Base-by-base conservation (phyloP, 2,888 invertebrate genomes). In the Uropetala carovei region DNA sequence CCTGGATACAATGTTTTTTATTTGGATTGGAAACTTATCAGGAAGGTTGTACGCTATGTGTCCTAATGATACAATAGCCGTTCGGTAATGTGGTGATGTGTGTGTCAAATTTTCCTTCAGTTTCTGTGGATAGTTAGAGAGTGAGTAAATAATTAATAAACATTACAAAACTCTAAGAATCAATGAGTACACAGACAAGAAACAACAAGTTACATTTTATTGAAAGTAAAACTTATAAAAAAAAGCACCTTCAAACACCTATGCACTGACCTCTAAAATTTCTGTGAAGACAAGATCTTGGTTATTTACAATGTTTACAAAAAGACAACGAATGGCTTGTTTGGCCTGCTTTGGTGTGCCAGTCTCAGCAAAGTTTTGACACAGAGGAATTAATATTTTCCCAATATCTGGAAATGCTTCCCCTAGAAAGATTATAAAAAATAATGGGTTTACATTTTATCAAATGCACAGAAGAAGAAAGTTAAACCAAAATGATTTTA, bases 341-440 rank as follows among this genome's bases (percentile, higher is more conserved):
- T 99, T 99, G 10, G 99, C 99, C 95, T 99, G 99, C 95, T 99
- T 99, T 0, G 98, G 97, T 7, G 98, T 98, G 16, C 99, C 99
- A 83, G 97, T 97, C 94, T 98, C 97, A 0, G 98, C 98, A 94
- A 99, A 97, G 92, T 97, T 97, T 94, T 98, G 98, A 95, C 99
- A 98, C 91, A 98, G 96, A 1, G 98, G 98, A 60, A 98, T 97
- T 94, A 99, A 95, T 93, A 97, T 96, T 91, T 98, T 97, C 95
- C 98, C 97, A 92, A 98, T 95, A 81, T 96, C 95, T 0, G 97
- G 97, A 93, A 98, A 97, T 85, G 97, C 97, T 93, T 98, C 97
- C 94, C 96, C 97, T 97, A 94, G 0, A 95, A 93, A 83, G 91
- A 91, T 59, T 75, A 43, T 83, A 91, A 75, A 75, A 14, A 58